These are phyloP conservation scores for Coregonus sp. DNA, from an alignment of 2,797 vertebrate species.

Conservation along the genomic window DNA sequence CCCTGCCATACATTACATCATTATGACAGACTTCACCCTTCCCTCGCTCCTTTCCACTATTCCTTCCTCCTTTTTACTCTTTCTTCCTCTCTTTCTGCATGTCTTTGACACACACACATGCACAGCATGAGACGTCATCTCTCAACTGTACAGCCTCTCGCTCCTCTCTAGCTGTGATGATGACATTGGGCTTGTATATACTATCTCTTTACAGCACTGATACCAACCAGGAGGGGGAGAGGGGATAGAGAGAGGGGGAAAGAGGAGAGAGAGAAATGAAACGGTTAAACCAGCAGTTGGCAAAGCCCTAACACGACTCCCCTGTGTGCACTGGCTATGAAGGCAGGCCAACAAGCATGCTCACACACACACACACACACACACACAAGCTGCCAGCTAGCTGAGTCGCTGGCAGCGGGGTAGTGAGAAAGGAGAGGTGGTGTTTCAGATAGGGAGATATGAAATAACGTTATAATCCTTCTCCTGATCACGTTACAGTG, in stretches of 20 bases:
- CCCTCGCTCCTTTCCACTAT: background rate
- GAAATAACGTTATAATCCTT: slow-evolving; percentile 49
- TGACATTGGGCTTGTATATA: slow-evolving; percentile 31
- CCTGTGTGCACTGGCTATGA: slow-evolving; percentile 66
- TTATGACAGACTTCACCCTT: slow-evolving; percentile 13
- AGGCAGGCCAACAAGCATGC: slow-evolving; percentile 70
- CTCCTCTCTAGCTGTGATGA: slow-evolving; percentile 24
- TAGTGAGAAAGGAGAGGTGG: slow-evolving; percentile 66
- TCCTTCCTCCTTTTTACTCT: background rate
- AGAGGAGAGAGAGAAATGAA: background rate
- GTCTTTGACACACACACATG: background rate
- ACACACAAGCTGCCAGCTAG: background rate
- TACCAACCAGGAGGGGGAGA: slow-evolving; percentile 6
- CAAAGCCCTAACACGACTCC: slow-evolving; percentile 24
- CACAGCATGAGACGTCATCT: slow-evolving; percentile 33
- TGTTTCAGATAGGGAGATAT: slow-evolving; percentile 59
- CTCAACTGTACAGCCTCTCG: slow-evolving; percentile 20
- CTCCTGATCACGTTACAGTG: slow-evolving; percentile 50
- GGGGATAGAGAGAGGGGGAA: background rate
- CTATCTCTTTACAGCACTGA: slow-evolving; percentile 47
- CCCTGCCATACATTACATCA: slow-evolving; percentile 62
- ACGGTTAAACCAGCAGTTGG: slow-evolving; percentile 35
- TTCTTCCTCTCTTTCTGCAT: background rate
- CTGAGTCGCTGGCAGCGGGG: slow-evolving; percentile 64
- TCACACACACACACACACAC: background rate